These are phyloP conservation scores for Erynnis tages DNA, from an alignment of 2,888 invertebrate species.

Conservation along the genomic window DNA sequence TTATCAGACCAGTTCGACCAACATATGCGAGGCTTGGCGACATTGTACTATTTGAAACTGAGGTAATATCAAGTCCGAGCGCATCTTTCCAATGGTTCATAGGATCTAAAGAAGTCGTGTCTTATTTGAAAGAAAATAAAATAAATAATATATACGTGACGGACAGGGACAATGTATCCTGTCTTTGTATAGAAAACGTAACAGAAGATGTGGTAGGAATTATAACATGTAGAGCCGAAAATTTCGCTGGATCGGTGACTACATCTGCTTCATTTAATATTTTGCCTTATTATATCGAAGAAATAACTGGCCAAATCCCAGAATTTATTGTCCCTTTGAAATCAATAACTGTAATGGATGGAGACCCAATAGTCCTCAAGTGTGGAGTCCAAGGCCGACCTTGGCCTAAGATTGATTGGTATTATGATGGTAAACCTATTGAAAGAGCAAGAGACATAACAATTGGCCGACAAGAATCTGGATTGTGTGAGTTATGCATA, in stretches of 20 bases:
- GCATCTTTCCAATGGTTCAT: slow-evolving; percentile 95
- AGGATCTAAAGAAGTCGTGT: slow-evolving; percentile 85
- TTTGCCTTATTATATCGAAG: slow-evolving; percentile 78
- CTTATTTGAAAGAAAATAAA: slow-evolving; percentile 77
- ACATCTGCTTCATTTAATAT: slow-evolving; percentile 88
- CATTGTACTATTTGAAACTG: slow-evolving; percentile 89
- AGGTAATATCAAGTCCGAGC: slow-evolving; percentile 88
- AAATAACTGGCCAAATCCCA: slow-evolving; percentile 79
- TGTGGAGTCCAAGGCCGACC: slow-evolving; percentile 90
- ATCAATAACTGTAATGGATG: slow-evolving; percentile 92
- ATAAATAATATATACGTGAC: slow-evolving; percentile 87
- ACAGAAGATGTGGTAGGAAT: slow-evolving; percentile 86
- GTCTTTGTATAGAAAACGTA: slow-evolving; percentile 88
- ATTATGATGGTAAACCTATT: slow-evolving; percentile 86
- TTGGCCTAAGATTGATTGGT: slow-evolving; percentile 91
- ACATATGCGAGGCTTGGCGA: slow-evolving; percentile 87
- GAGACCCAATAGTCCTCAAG: slow-evolving; percentile 89
- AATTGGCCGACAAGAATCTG: slow-evolving; percentile 88
- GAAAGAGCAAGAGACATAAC: slow-evolving; percentile 89
- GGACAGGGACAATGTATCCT: slow-evolving; percentile 87
- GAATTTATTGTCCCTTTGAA: slow-evolving; percentile 87
- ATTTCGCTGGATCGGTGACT: slow-evolving; percentile 94
- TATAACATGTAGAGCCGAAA: slow-evolving; percentile 94
- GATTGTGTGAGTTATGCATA: slow-evolving; percentile 89
- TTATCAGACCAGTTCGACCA: slow-evolving; percentile 86